Evolutionary conservation across 2,113 vertebrate species (phyloP).

Genomic region (Egretta garzetta): DNA sequence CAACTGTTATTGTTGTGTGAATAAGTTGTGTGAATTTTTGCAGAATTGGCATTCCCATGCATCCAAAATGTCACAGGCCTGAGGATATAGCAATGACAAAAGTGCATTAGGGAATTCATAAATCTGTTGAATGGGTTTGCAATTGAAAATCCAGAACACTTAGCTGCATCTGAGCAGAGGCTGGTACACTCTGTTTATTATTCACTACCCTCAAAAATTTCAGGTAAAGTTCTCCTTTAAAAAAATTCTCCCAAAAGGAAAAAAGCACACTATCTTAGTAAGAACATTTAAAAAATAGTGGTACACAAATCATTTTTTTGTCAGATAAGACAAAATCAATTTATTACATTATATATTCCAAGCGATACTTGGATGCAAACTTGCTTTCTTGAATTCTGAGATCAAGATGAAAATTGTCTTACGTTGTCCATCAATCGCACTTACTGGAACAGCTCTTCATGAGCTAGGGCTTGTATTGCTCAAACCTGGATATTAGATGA

Average conservation of each 20-base stretch:
- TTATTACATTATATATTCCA: neutral
- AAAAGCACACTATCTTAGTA: neutral
- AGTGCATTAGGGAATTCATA: neutral
- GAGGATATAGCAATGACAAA: neutral
- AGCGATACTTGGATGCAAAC: neutral
- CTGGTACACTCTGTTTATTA: neutral
- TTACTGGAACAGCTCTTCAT: neutral
- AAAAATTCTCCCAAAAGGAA: neutral
- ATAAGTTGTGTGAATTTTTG: neutral
- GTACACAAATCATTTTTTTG: neutral
- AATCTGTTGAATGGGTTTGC: neutral
- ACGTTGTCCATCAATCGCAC: neutral
- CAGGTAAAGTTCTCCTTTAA: neutral
- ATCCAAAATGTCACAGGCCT: neutral
- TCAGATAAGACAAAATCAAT: neutral
- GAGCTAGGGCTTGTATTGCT: neutral
- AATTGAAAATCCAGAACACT: neutral
- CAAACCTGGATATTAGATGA: neutral
- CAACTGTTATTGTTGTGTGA: neutral
- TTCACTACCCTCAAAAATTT: neutral
- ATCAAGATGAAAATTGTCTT: neutral
- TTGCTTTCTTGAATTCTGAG: neutral
- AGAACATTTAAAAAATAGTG: neutral
- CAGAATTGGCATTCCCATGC: neutral
- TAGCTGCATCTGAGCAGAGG: neutral